A percentile compares a stretch with the other conserved stretches of the same genome.
Evolutionary conservation across 2,888 invertebrate species (phyloP).

Genomic region (Athalia cordata): DNA sequence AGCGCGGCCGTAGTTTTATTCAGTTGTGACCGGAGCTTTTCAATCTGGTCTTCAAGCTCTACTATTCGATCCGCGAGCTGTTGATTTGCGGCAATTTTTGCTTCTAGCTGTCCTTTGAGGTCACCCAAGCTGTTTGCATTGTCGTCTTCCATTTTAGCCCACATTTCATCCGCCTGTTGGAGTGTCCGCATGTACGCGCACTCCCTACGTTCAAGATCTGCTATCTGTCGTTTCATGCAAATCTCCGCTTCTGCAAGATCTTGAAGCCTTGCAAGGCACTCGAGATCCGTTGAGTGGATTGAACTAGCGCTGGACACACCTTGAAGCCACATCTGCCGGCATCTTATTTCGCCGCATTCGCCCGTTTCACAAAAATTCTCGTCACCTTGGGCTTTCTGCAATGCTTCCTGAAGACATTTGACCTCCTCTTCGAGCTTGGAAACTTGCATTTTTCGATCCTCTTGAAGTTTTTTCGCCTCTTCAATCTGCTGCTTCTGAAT

Average conservation of each 20-base stretch:
- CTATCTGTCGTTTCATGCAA: conserved; percentile 78
- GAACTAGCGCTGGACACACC: conserved; percentile 59
- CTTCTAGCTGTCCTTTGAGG: conserved; percentile 75
- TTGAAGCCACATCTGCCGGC: conserved; percentile 54
- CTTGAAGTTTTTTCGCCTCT: conserved; percentile 59
- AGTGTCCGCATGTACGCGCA: conserved; percentile 82
- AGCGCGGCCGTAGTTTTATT: conserved; percentile 49
- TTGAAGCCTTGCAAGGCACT: conserved; percentile 74
- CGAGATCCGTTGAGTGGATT: conserved; percentile 67
- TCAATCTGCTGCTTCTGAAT: conserved; percentile 56
- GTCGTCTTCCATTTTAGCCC: conserved; percentile 81
- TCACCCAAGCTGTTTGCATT: conserved; percentile 73
- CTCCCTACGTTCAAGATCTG: conserved; percentile 80
- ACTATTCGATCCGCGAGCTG: conserved; percentile 74
- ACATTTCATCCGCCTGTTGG: conserved; percentile 83
- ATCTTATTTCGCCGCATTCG: conserved; percentile 58
- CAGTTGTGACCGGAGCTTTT: conserved; percentile 78
- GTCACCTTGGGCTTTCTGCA: conserved; percentile 50
- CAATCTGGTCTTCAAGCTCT: conserved; percentile 74
- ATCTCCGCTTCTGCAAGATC: conserved; percentile 76
- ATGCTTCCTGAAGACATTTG: conserved; percentile 51
- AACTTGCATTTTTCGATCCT: conserved; percentile 55
- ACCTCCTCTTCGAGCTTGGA: conserved; percentile 57
- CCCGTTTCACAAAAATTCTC: conserved; percentile 48
- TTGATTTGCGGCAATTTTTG: conserved; percentile 76